Conservation (phyloP, 2,797 vertebrate species). For the Coranthus polyacanthus region DNA sequence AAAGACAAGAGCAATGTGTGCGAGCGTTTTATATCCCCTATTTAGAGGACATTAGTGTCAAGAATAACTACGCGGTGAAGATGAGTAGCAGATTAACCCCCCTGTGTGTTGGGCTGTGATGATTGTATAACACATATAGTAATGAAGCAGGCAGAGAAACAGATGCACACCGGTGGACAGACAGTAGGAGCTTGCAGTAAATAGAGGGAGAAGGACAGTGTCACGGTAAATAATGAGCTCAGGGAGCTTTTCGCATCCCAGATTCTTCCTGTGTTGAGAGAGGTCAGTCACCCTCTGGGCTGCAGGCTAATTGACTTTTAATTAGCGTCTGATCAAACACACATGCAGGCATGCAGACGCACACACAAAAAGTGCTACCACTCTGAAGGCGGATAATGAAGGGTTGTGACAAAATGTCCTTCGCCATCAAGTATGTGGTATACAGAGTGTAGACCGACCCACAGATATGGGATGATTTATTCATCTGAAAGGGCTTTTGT, state of each 20-base stretch:
- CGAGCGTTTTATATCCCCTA: neutral
- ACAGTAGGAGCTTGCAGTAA: constrained; percentile 41
- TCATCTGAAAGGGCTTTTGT: neutral
- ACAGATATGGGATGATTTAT: constrained; percentile 2
- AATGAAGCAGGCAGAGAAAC: constrained; percentile 18
- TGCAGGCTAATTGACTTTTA: constrained; percentile 83
- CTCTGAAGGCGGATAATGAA: neutral
- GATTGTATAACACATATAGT: constrained; percentile 25
- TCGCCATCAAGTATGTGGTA: constrained; percentile 27
- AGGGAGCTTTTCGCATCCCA: constrained; percentile 62
- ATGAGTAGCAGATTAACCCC: constrained; percentile 3
- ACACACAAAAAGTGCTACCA: neutral
- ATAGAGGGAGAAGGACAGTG: constrained; percentile 51
- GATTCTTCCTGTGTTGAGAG: constrained; percentile 69
- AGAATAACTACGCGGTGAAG: constrained; percentile 5
- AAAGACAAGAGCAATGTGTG: constrained; percentile 2
- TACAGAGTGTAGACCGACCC: neutral
- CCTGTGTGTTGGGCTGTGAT: constrained; percentile 2
- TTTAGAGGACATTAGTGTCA: constrained; percentile 12
- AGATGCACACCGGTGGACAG: constrained; percentile 41
- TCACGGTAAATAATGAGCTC: constrained; percentile 73
- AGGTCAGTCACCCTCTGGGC: constrained; percentile 70
- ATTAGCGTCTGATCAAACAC: constrained; percentile 79
- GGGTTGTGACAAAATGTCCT: constrained; percentile 53
- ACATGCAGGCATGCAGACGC: constrained; percentile 24